phyloP scores from a whole-genome alignment of 1,140 invertebrate species.

The Pseudomyrmex flavicornis region DNA sequence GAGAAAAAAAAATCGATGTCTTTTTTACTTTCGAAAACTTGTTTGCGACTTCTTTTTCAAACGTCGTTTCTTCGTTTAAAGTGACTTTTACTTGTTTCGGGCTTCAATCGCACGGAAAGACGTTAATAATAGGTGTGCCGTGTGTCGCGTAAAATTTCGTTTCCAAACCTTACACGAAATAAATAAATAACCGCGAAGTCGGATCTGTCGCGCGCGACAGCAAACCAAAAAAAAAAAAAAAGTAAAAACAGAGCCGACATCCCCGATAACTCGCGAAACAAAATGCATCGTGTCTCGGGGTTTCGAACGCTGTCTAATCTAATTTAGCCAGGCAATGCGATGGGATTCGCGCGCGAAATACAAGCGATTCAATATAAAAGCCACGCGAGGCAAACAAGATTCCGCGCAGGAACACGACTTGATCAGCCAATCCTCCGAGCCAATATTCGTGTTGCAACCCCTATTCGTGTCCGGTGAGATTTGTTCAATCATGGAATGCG shows the following conservation, averaged over 20 bases:
- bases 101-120: too few relatives aligned
- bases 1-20: neutral
- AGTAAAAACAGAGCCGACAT: slow-evolving; percentile 11
- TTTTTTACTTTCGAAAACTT: neutral
- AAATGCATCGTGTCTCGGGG: slow-evolving; percentile 27
- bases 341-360: slow-evolving; percentile 63
- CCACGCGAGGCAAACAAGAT: slow-evolving; percentile 71
- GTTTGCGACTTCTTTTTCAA: neutral
- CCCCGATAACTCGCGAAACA: neutral
- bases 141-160: neutral
- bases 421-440: slow-evolving; percentile 73
- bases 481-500: slow-evolving; percentile 67
- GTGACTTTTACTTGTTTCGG: too few relatives aligned
- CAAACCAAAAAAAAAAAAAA: neutral
- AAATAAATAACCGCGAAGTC: slow-evolving; percentile 16
- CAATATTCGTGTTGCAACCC: slow-evolving; percentile 70
- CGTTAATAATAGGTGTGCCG: too few relatives aligned
- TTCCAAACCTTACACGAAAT: neutral
- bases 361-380: slow-evolving; percentile 73
- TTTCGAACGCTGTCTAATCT: slow-evolving; percentile 64
- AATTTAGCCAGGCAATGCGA: slow-evolving; percentile 66
- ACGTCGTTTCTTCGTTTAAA: too few relatives aligned
- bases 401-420: slow-evolving; percentile 67
- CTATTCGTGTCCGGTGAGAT: slow-evolving; percentile 68
- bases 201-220: neutral